These are phyloP conservation scores for Cotesia congregata DNA, from an alignment of 2,888 invertebrate species.

Conservation along the genomic window DNA sequence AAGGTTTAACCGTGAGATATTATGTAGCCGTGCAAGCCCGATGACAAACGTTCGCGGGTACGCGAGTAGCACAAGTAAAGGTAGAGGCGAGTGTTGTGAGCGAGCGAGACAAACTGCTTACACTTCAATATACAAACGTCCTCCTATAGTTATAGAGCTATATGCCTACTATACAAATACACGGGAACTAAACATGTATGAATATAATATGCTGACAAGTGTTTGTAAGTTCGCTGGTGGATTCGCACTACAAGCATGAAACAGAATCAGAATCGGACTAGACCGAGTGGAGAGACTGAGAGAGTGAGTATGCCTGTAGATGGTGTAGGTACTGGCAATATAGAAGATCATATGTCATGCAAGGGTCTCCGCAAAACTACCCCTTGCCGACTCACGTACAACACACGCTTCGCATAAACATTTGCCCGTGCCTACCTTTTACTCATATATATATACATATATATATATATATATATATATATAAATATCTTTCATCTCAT, in stretches of 20 bases:
- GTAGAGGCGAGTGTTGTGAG: conserved; percentile 1
- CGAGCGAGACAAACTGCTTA: not conserved
- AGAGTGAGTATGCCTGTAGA: conserved; percentile 17
- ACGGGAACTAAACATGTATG: not conserved
- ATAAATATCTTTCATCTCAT: conserved; percentile 28
- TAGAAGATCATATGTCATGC: conserved; percentile 70
- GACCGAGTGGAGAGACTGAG: conserved; percentile 8
- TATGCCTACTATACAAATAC: conserved; percentile 22
- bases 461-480: not conserved
- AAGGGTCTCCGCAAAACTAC: conserved; percentile 54
- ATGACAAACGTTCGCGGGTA: conserved; percentile 59
- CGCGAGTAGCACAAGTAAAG: conserved; percentile 16
- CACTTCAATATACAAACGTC: not conserved
- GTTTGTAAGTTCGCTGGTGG: not conserved
- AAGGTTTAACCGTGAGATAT: conserved; percentile 67
- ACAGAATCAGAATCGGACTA: conserved; percentile 10
- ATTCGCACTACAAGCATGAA: not conserved
- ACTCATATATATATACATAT: conserved; percentile 7
- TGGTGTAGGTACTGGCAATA: conserved; percentile 62
- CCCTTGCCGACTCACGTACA: conserved; percentile 40
- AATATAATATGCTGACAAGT: not conserved
- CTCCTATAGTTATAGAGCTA: not conserved
- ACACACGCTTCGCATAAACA: conserved; percentile 48
- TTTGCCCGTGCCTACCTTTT: conserved; percentile 23
- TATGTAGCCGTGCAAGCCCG: conserved; percentile 59